Evolutionary conservation across 2,888 invertebrate species (phyloP), one percentile per base, ranked within the genome.

Genomic region (Anagyrus pseudococci): DNA sequence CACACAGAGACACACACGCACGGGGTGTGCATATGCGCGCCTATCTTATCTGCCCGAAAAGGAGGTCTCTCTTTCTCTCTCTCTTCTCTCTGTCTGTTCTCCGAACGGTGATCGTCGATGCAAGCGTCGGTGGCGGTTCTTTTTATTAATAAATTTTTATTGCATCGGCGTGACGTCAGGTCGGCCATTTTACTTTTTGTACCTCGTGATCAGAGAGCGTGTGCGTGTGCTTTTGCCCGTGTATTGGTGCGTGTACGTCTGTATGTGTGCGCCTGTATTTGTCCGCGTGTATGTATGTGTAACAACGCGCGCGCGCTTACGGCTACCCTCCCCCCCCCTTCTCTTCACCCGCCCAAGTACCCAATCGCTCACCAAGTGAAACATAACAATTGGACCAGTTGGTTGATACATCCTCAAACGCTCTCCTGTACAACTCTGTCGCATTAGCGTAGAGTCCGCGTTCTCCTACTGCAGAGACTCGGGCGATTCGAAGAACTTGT

Each of bases 151-250:
- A 66, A 62, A 66, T 66, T 66, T 66, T 66, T 62, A 62, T 66
- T 66, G 66, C 66, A 62, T 25, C 40, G 52, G 54, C 53, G 10
- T 62, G 66, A 66, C 66, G 62, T 66, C 62, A 57, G 6, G 58
- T 52, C 66, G 66, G 66, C 66, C 66, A 66, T 66, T 62, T 66
- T 66, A 66, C 66, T 66, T 62, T 66, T 66, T 66, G 66, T 55
- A 53, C 66, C 62, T 62, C 65, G 62, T 66, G 65, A 66, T 66
- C 62, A 10, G 40, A 22, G 25, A 33, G 48, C 47, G 57, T 44
- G 46, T 25, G 52, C 53, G 43, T 41, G 49, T 33, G 13, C 47
- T 52, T 44, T 40, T 25, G 52, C 53, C 33, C 33, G 49, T 33
- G 13, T 19, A 15, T 26, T n/a, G 17, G 49, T 50, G 19, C 20